Evolutionary conservation across 2,888 invertebrate genomes (phyloP).

Genomic region (Arrhopalites spinosus): DNA sequence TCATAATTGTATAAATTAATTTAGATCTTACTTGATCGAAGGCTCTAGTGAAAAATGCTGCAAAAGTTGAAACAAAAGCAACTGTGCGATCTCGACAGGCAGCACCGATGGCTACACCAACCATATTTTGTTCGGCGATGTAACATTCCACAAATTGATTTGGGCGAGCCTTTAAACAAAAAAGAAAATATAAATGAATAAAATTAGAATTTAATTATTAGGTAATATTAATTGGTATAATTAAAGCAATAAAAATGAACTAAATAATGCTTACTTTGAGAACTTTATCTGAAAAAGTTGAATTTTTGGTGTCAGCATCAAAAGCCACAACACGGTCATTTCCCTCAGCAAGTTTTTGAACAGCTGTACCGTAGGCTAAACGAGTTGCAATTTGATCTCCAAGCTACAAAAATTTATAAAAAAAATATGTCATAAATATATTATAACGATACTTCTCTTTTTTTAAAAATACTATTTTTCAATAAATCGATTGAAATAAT

Average conservation of each 20-base stretch:
- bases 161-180: slow-evolving; percentile 60
- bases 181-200: background rate
- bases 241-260: background rate
- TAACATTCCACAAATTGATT: slow-evolving; percentile 93
- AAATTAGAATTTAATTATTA: background rate
- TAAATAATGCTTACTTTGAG: slow-evolving; percentile 65
- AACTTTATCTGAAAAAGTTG: slow-evolving; percentile 93
- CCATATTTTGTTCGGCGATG: slow-evolving; percentile 98
- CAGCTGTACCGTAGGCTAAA: slow-evolving; percentile 89
- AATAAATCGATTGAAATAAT: no score
- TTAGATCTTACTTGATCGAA: slow-evolving; percentile 79
- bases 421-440: background rate
- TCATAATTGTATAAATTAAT: background rate
- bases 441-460: background rate
- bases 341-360: slow-evolving; percentile 79
- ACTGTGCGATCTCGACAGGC: slow-evolving; percentile 90
- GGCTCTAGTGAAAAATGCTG: slow-evolving; percentile 94
- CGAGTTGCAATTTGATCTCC: slow-evolving; percentile 85
- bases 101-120: slow-evolving; percentile 93
- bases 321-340: slow-evolving; percentile 83
- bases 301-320: slow-evolving; percentile 99
- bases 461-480: no score
- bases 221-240: background rate
- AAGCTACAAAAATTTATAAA: slow-evolving; percentile 55
- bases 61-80: slow-evolving; percentile 96